A percentile compares a stretch with the other conserved stretches of the same genome.
These are phyloP conservation scores for Propithecus perrieri DNA, from an alignment of 2,797 vertebrate genomes.

Conservation along the genomic window DNA sequence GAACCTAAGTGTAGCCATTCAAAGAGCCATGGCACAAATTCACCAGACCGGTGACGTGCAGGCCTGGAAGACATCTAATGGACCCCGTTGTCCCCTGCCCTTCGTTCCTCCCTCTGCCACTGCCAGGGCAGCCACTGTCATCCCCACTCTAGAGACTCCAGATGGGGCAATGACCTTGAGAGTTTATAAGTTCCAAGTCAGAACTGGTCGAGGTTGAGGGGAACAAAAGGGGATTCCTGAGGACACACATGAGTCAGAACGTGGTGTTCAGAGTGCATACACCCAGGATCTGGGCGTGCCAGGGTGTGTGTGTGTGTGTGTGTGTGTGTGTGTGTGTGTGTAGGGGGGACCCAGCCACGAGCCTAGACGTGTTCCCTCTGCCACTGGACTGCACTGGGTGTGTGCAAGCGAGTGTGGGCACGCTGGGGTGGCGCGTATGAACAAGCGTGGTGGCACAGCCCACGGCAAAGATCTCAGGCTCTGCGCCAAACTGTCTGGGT, in stretches of 20 bases:
- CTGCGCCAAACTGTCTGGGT: neutral
- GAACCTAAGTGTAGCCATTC: neutral
- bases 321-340: neutral
- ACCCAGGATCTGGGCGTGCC: neutral
- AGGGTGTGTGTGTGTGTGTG: neutral
- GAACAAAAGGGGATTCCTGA: neutral
- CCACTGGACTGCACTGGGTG: neutral
- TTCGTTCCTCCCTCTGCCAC: neutral
- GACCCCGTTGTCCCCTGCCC: too few species aligned
- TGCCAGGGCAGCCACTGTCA: neutral
- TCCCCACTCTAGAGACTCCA: neutral
- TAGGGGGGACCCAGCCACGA: neutral
- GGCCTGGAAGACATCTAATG: neutral
- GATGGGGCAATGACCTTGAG: neutral
- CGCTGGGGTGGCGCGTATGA: neutral
- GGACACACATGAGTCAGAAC: conserved; percentile 32
- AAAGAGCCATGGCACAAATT: neutral
- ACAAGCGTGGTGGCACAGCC: neutral
- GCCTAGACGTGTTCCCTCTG: conserved; percentile 20
- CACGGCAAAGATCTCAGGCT: neutral
- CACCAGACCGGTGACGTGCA: neutral
- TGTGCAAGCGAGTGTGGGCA: neutral
- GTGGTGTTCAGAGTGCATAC: neutral
- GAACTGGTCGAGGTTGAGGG: neutral
- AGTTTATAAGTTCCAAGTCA: neutral